Evolutionary conservation across 2,113 vertebrate genomes (phyloP).

Genomic region (Chionomys nivalis): DNA sequence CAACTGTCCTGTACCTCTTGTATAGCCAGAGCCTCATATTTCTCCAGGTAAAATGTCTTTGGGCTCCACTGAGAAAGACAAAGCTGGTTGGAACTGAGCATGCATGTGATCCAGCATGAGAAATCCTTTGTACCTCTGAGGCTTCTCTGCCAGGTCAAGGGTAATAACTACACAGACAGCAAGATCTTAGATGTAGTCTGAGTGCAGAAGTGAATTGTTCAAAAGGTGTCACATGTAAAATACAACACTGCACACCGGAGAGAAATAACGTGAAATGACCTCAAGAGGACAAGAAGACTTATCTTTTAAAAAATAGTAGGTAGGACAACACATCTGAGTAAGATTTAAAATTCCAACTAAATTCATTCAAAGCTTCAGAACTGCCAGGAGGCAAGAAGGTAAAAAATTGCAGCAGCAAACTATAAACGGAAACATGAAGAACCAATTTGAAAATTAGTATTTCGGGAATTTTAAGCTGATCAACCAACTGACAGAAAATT

Average conservation of each 20-base stretch:
- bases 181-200: not conserved
- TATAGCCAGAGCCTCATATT: not conserved
- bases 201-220: not conserved
- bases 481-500: not conserved
- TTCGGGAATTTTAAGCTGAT: slow-evolving; percentile 41
- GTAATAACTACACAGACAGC: not conserved
- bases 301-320: not conserved
- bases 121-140: not conserved
- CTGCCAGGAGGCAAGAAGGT: not conserved
- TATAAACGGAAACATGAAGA: slow-evolving; percentile 15
- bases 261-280: not conserved
- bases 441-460: not conserved
- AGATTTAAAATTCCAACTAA: slow-evolving; percentile 27
- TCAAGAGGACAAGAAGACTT: not conserved
- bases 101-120: not conserved
- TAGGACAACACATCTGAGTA: slow-evolving; percentile 9
- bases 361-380: not conserved
- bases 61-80: not conserved
- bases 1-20: not conserved
- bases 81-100: not conserved
- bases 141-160: not conserved
- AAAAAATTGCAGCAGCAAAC: not conserved
- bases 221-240: not conserved
- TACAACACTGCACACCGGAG: not conserved
- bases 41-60: not conserved